phyloP scores from a whole-genome alignment of 2,797 vertebrate genomes.

The Oryzias dopingdopingensis region DNA sequence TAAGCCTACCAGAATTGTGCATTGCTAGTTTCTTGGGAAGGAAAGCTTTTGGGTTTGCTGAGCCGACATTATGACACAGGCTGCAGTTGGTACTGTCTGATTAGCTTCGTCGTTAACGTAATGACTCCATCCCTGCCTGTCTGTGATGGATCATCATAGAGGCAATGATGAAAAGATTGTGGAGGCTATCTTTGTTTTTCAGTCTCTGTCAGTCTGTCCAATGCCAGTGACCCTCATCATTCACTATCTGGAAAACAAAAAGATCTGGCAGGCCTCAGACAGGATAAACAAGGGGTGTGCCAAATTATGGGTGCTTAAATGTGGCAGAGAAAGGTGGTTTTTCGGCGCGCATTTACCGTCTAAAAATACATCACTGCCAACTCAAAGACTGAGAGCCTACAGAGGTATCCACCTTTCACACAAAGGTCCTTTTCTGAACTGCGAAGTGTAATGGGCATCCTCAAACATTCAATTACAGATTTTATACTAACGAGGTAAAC shows the following conservation, averaged over 20 bases:
- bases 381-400: constrained; percentile 40
- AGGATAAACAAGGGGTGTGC: constrained; percentile 67
- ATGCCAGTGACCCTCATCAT: constrained; percentile 53
- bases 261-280: constrained; percentile 32
- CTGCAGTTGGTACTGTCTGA: constrained; percentile 28
- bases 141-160: constrained; percentile 24
- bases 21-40: constrained; percentile 23
- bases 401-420: constrained; percentile 46
- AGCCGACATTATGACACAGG: constrained; percentile 16
- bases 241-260: constrained; percentile 58
- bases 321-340: constrained; percentile 66
- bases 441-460: constrained; percentile 62
- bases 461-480: constrained; percentile 65
- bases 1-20: constrained; percentile 19
- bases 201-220: constrained; percentile 29
- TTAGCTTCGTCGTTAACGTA: constrained; percentile 27
- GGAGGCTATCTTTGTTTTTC: constrained; percentile 29
- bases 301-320: constrained; percentile 71
- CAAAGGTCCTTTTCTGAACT: constrained; percentile 49
- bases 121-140: constrained; percentile 22
- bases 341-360: constrained; percentile 55
- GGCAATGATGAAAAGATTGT: constrained; percentile 25
- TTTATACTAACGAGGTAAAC: constrained; percentile 66
- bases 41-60: constrained; percentile 6
- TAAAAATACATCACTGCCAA: constrained; percentile 66